Conservation (phyloP, 2,797 vertebrate genomes). For the Pogoniulus pusillus region DNA sequence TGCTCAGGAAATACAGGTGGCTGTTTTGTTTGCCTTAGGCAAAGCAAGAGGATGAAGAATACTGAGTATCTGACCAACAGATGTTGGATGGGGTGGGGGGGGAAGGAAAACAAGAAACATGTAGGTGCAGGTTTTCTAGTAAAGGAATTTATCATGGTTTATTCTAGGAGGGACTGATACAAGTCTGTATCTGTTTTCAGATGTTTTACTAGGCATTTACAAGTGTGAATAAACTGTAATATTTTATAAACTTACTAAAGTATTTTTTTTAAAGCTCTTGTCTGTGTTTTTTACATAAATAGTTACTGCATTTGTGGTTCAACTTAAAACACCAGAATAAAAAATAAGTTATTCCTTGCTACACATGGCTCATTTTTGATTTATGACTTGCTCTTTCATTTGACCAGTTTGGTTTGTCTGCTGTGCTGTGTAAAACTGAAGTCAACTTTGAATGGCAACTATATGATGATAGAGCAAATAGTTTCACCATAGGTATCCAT, state of each 20-base stretch:
- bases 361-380: not conserved
- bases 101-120: not conserved
- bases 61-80: not conserved
- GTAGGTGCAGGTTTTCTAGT: not conserved
- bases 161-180: not conserved
- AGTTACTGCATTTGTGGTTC: not conserved
- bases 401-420: slow-evolving; percentile 42
- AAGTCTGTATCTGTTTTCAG: not conserved
- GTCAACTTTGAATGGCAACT: slow-evolving; percentile 9
- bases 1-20: not conserved
- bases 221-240: not conserved
- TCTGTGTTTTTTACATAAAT: not conserved
- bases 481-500: not conserved
- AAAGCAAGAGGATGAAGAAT: not conserved
- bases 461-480: slow-evolving; percentile 1
- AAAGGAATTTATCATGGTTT: slow-evolving; percentile 16
- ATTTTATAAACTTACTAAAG: not conserved
- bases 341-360: not conserved
- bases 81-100: not conserved
- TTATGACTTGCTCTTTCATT: slow-evolving; percentile 43
- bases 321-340: not conserved
- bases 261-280: not conserved
- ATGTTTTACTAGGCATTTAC: not conserved
- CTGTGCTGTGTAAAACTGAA: slow-evolving; percentile 36
- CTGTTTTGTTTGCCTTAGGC: not conserved